Percentiles rank a stretch among this genome's conserved stretches.
phyloP scores from a whole-genome alignment of 2,888 invertebrate species.

The Xestia xanthographa region DNA sequence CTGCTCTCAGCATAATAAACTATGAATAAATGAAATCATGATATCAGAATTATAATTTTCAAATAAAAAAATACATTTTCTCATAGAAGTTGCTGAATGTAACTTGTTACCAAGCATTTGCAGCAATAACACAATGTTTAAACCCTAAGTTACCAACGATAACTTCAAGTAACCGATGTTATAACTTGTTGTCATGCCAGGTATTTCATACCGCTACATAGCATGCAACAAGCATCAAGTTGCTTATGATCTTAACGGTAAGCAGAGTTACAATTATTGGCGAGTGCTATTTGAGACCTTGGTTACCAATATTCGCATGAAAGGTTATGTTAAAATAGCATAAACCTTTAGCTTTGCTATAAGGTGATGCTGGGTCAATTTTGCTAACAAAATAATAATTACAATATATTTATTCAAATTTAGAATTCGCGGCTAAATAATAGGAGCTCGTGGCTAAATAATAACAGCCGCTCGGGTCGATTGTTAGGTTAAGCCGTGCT shows the following conservation, averaged over 20 bases:
- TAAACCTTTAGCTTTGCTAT: not conserved
- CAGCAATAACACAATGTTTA: constrained; percentile 3
- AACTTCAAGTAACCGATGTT: constrained; percentile 18
- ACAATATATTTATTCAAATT: no score
- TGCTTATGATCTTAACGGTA: constrained; percentile 53
- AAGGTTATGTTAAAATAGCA: not conserved
- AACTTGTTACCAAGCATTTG: not conserved
- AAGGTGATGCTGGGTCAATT: no score
- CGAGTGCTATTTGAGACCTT: constrained; percentile 21
- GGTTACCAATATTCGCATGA: not conserved
- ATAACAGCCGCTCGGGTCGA: no score
- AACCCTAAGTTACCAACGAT: constrained; percentile 9
- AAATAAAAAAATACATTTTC: not conserved
- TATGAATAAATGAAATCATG: not conserved
- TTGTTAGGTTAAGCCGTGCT: no score
- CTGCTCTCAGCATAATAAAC: not conserved
- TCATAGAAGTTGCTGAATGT: not conserved
- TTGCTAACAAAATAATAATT: no score
- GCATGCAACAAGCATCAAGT: constrained; percentile 42
- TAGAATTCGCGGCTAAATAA: no score
- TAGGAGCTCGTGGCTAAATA: no score
- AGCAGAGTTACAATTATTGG: constrained; percentile 37
- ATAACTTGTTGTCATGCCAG: constrained; percentile 27
- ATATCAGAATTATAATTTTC: not conserved
- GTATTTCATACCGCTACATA: constrained; percentile 29